A percentile compares a stretch with the other conserved stretches of the same genome.
phyloP scores from a whole-genome alignment of 30 jellyfish, hydroid and myxozoan genomes.

The Aurelia sp. region DNA sequence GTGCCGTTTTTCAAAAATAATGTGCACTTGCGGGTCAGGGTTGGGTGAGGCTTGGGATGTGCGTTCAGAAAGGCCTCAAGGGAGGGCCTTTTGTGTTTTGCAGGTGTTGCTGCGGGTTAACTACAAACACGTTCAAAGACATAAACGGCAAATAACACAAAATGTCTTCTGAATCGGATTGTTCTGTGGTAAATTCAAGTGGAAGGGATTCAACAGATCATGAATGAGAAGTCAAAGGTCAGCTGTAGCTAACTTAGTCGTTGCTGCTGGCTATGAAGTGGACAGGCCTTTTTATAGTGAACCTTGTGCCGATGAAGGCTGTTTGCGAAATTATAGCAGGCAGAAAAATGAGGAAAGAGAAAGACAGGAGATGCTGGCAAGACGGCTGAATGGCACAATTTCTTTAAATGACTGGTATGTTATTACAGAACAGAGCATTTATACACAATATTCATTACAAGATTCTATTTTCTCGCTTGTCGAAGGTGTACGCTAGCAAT shows the following conservation, averaged over 20 bases:
- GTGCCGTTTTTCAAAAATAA: too few species aligned
- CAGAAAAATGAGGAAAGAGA: not conserved
- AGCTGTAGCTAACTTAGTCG: not conserved
- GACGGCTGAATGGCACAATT: too few species aligned
- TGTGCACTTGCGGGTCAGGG: not conserved
- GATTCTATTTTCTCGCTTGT: too few species aligned
- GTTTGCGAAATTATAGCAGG: not conserved
- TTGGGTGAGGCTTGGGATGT: not conserved
- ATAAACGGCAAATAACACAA: not conserved
- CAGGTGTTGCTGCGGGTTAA: not conserved
- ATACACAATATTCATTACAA: too few species aligned
- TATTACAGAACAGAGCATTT: too few species aligned
- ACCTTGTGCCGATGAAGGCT: not conserved
- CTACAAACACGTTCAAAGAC: not conserved
- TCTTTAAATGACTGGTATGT: too few species aligned
- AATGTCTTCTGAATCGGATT: conserved; percentile 10
- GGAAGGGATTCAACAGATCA: not conserved
- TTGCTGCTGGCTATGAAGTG: not conserved
- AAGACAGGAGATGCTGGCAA: too few species aligned
- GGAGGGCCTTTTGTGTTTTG: not conserved
- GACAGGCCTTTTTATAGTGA: not conserved
- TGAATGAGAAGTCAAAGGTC: not conserved
- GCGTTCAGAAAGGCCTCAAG: not conserved
- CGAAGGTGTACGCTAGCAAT: too few species aligned
- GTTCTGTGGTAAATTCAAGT: not conserved